Evolutionary conservation across 2,888 invertebrate genomes (phyloP).

Genomic region (Anthrax anthrax): DNA sequence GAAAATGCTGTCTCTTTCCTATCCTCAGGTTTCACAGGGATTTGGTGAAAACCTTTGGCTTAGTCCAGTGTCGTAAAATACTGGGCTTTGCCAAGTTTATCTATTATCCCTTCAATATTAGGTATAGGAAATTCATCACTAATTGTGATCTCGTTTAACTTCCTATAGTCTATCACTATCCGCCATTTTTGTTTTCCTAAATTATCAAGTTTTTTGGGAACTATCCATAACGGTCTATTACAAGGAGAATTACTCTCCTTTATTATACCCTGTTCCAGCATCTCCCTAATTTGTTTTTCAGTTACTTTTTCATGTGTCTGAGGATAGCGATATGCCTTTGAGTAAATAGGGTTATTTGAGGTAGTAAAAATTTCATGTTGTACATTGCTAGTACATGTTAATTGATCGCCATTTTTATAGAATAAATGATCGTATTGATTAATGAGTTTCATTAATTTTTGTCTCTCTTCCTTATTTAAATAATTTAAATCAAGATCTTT

Average conservation of each 20-base stretch:
- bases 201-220: not conserved
- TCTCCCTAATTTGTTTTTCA: too few relatives aligned
- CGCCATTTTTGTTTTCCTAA: not conserved
- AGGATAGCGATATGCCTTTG: too few relatives aligned
- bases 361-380: too few relatives aligned
- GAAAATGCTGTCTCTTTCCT: constrained; percentile 20
- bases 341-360: too few relatives aligned
- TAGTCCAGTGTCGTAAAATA: constrained; percentile 17
- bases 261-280: too few relatives aligned
- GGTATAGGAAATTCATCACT: constrained; percentile 15
- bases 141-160: constrained; percentile 4
- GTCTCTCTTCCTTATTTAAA: too few relatives aligned
- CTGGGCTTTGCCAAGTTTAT: constrained; percentile 14
- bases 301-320: too few relatives aligned
- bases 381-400: too few relatives aligned
- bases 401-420: too few relatives aligned
- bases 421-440: too few relatives aligned
- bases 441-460: too few relatives aligned
- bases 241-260: not conserved
- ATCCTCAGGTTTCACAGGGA: constrained; percentile 14
- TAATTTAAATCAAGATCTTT: too few relatives aligned
- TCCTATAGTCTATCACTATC: not conserved
- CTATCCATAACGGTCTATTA: not conserved
- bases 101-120: constrained; percentile 15
- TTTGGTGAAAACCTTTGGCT: constrained; percentile 18